Conservation (phyloP, 2,888 invertebrate species). For the Andrena dorsata region DNA sequence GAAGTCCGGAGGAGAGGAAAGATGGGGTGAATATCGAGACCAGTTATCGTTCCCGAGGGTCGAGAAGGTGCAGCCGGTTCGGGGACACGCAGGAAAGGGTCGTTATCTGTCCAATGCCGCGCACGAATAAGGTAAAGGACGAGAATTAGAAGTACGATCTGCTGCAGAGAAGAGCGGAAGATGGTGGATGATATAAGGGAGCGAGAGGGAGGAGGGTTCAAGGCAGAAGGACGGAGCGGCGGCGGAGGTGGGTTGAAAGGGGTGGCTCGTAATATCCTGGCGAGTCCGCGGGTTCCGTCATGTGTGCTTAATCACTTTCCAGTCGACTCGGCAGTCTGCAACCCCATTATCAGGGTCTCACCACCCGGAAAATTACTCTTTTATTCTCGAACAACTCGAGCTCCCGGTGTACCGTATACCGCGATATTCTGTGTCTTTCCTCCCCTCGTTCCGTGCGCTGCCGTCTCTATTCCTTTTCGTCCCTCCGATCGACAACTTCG, state of each 20-base stretch:
- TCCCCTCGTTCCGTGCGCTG: conserved; percentile 27
- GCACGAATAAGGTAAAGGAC: conserved; percentile 53
- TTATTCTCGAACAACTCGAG: conserved; percentile 83
- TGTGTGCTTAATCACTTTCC: conserved; percentile 85
- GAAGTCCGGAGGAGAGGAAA: conserved; percentile 17
- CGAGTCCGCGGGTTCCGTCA: conserved; percentile 83
- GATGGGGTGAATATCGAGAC: conserved; percentile 46
- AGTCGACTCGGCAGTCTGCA: conserved; percentile 84
- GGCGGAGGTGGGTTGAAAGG: conserved; percentile 65
- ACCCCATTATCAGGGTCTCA: conserved; percentile 84
- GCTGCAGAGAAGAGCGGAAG: conserved; percentile 42
- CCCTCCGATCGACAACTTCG: conserved; percentile 55
- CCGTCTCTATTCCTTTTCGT: conserved; percentile 49
- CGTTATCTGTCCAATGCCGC: conserved; percentile 58
- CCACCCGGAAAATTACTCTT: conserved; percentile 85
- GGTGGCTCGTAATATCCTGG: conserved; percentile 82
- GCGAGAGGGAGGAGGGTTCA: conserved; percentile 28
- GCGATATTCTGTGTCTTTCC: conserved; percentile 67
- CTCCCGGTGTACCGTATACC: conserved; percentile 73
- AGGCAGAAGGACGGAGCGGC: conserved; percentile 53
- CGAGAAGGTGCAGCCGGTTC: conserved; percentile 1
- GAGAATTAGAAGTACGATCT: conserved; percentile 58
- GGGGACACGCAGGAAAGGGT: conserved; percentile 39
- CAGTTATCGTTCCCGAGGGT: conserved; percentile 11
- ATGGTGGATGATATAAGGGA: conserved; percentile 58